Percentiles rank a stretch among this genome's conserved stretches.
These are phyloP conservation scores for Hyles lineata DNA, from an alignment of 2,888 invertebrate species.

Conservation along the genomic window DNA sequence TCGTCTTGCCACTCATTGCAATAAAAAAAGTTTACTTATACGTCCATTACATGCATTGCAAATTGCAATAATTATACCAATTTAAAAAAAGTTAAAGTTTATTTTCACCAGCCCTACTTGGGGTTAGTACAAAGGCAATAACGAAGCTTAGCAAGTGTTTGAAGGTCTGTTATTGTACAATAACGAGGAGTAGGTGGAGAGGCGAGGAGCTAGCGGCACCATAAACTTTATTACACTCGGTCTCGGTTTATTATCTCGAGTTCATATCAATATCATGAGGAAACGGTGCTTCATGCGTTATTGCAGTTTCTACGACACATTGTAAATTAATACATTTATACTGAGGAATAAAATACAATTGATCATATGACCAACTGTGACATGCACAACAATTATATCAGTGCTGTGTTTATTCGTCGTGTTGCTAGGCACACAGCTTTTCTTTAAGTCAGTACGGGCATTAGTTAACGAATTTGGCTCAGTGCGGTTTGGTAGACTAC, in stretches of 20 bases:
- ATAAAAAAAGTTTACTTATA: too few relatives aligned
- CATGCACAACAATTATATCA: background rate
- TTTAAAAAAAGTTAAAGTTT: too few relatives aligned
- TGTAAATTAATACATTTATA: constrained; percentile 14
- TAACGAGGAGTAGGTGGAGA: background rate
- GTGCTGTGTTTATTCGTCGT: background rate
- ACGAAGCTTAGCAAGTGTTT: too few relatives aligned
- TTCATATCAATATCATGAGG: constrained; percentile 25
- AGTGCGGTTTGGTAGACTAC: too few relatives aligned
- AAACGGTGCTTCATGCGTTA: constrained; percentile 17
- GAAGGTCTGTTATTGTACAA: background rate
- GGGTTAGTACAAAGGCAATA: too few relatives aligned
- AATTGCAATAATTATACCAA: too few relatives aligned
- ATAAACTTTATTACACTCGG: constrained; percentile 30
- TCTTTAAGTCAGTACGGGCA: too few relatives aligned
- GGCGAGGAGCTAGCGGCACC: constrained; percentile 25
- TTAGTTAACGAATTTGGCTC: too few relatives aligned
- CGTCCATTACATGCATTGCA: too few relatives aligned
- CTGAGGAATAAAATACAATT: background rate
- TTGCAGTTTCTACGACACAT: constrained; percentile 22
- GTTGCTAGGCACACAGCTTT: too few relatives aligned
- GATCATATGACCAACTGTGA: background rate
- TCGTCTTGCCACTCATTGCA: too few relatives aligned
- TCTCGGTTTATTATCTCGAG: constrained; percentile 18
- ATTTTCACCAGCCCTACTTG: too few relatives aligned